A percentile compares a stretch with the other conserved stretches of the same genome.
These are phyloP conservation scores for Plemyria rubiginata DNA, from an alignment of 2,888 invertebrate species.

Conservation along the genomic window DNA sequence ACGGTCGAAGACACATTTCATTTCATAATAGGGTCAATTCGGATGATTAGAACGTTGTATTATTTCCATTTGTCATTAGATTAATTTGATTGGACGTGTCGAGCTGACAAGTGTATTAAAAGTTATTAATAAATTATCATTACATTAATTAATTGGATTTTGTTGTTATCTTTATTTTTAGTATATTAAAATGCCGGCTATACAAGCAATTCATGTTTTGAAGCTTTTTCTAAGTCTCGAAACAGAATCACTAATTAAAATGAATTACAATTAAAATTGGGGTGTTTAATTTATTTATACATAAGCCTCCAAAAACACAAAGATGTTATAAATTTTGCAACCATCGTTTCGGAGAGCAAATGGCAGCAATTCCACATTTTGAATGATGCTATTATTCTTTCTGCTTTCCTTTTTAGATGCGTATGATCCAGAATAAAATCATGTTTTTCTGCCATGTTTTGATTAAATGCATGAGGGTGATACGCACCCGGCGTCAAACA, in stretches of 20 bases:
- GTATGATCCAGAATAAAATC: conserved; percentile 22
- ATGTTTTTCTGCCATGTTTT: conserved; percentile 16
- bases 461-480: conserved; percentile 20
- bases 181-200: not conserved
- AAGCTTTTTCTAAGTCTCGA: too few species aligned
- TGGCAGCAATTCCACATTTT: conserved; percentile 47
- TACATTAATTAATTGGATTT: conserved; percentile 2
- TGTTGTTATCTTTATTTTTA: not conserved
- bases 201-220: not conserved
- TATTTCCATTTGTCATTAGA: conserved; percentile 42
- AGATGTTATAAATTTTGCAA: conserved; percentile 46
- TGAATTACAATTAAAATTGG: conserved; percentile 17
- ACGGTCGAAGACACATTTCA: conserved; percentile 15
- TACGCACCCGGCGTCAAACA: conserved; percentile 13
- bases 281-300: conserved; percentile 13
- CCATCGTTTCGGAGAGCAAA: conserved; percentile 42
- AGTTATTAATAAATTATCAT: too few species aligned
- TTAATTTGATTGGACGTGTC: conserved; percentile 47
- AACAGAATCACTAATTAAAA: not conserved
- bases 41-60: conserved; percentile 31
- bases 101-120: not conserved
- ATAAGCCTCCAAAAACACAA: conserved; percentile 36
- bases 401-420: conserved; percentile 43
- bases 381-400: conserved; percentile 50
- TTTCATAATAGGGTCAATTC: conserved; percentile 28